Percentiles rank a stretch among this genome's conserved stretches.
Evolutionary conservation across 2,888 invertebrate species (phyloP).

Genomic region (Penaeus monodon): DNA sequence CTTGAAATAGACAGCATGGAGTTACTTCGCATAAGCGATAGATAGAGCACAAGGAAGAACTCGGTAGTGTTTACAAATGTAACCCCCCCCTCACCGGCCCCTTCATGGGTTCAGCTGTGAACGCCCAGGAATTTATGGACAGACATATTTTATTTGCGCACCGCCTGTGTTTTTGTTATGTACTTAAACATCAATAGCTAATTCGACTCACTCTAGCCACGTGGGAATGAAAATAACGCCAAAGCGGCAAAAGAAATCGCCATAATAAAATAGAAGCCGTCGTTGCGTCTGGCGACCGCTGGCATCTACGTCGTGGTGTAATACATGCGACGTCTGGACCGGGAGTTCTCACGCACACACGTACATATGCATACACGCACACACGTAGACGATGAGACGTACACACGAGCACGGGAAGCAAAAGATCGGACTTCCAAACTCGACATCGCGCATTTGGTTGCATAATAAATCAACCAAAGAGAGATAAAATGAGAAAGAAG

Average conservation of each 20-base stretch:
- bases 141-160: neutral
- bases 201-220: too few species aligned
- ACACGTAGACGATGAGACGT: neutral
- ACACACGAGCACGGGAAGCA: too few species aligned
- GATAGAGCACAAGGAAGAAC: neutral
- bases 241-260: neutral
- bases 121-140: too few species aligned
- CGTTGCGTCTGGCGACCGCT: neutral
- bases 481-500: too few species aligned
- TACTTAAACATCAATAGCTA: too few species aligned
- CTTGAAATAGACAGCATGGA: neutral
- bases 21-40: neutral
- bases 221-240: too few species aligned
- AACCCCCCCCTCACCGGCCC: conserved; percentile 23
- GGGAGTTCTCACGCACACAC: neutral
- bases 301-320: neutral
- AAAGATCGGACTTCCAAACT: too few species aligned
- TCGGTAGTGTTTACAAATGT: conserved; percentile 23
- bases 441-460: too few species aligned
- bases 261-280: neutral
- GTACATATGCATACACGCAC: neutral
- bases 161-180: neutral
- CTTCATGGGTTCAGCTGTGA: conserved; percentile 13
- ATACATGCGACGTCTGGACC: conserved; percentile 22
- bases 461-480: too few species aligned